A percentile compares a stretch with the other conserved stretches of the same genome.
Conservation (phyloP, 2,797 vertebrate genomes). For the Neosalanx taihuensis region DNA sequence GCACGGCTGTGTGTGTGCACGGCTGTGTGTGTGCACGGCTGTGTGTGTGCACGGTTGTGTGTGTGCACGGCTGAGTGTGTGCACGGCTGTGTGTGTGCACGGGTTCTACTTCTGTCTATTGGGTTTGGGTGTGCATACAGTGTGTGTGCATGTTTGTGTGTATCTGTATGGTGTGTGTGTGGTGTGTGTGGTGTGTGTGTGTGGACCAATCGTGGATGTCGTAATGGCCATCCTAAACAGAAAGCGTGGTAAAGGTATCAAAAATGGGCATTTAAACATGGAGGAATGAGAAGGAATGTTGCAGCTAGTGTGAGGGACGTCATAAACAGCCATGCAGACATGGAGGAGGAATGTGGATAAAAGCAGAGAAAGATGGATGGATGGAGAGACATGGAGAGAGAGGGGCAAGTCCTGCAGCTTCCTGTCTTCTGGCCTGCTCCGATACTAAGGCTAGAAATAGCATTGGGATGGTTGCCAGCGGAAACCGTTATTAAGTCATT, state of each 20-base stretch:
- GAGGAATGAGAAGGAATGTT: neutral
- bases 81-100: neutral
- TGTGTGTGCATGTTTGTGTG: conserved; percentile 18
- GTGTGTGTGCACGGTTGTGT: conserved; percentile 17
- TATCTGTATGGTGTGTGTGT: conserved; percentile 1
- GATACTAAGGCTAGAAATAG: conserved; percentile 56
- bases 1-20: conserved; percentile 12
- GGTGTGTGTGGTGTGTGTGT: conserved; percentile 1
- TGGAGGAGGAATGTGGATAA: neutral
- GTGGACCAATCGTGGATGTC: too few relatives aligned
- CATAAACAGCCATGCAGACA: conserved; percentile 20
- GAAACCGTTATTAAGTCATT: conserved; percentile 63
- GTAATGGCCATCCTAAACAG: too few relatives aligned
- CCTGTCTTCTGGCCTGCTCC: conserved; percentile 43
- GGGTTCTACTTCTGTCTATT: too few relatives aligned
- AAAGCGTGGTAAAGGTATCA: neutral
- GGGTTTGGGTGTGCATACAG: too few relatives aligned
- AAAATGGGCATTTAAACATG: neutral
- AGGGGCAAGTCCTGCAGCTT: conserved; percentile 19
- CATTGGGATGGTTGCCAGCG: conserved; percentile 45
- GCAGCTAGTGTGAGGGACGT: neutral
- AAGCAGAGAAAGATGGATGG: conserved; percentile 10
- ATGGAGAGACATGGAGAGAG: conserved; percentile 9
- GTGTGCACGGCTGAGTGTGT: conserved; percentile 25
- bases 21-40: conserved; percentile 17